Evolutionary conservation across 2,888 invertebrate species (phyloP).

Genomic region (Scelioninae gen. 1): DNA sequence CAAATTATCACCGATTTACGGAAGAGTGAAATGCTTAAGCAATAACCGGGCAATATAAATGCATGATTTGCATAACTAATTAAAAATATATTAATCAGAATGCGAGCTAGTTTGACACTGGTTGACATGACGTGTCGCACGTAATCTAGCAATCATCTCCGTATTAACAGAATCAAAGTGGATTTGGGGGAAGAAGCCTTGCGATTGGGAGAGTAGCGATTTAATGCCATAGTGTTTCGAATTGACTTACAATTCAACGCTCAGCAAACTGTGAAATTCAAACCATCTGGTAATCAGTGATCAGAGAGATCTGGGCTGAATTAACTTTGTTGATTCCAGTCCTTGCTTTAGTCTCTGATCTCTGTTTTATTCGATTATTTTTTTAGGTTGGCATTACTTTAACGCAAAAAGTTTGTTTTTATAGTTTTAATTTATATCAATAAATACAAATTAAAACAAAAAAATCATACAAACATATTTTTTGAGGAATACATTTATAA

Average conservation of each 20-base stretch:
- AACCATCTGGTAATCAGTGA: constrained; percentile 69
- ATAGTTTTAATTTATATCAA: no score
- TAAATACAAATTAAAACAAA: no score
- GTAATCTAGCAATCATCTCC: constrained; percentile 66
- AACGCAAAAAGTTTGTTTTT: no score
- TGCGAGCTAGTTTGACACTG: constrained; percentile 58
- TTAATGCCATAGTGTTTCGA: constrained; percentile 63
- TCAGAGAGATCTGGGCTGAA: constrained; percentile 45
- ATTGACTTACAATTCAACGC: constrained; percentile 68
- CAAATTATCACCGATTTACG: constrained; percentile 9
- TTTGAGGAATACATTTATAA: no score
- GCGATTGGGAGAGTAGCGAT: constrained; percentile 51
- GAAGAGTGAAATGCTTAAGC: constrained; percentile 36
- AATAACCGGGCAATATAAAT: constrained; percentile 42
- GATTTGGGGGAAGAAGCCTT: constrained; percentile 45
- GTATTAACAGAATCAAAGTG: constrained; percentile 54
- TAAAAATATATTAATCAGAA: constrained; percentile 48
- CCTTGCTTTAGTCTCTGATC: constrained; percentile 19
- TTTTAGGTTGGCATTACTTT: no score
- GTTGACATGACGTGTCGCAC: constrained; percentile 52
- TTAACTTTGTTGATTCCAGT: constrained; percentile 49
- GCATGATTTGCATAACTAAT: constrained; percentile 30
- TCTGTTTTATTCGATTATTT: not conserved
- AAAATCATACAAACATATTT: no score
- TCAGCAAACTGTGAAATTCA: constrained; percentile 69